Base-by-base conservation (phyloP, 1,140 invertebrate genomes). In the Drosophila truncata region DNA sequence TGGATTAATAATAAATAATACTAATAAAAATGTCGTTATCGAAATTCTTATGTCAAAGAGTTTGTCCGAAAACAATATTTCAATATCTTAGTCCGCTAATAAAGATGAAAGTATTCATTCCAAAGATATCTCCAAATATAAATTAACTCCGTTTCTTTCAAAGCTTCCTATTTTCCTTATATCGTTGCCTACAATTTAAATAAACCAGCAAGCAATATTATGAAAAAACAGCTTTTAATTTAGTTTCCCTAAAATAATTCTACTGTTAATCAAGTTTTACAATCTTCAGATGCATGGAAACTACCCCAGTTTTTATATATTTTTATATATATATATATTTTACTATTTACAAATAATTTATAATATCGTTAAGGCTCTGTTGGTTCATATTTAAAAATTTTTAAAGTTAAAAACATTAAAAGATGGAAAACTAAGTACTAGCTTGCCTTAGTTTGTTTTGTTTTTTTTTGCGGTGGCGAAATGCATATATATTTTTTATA, bases 341-440 rank as follows among this genome's bases (percentile, higher is more conserved):
- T 35, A 16, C 50, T 54, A 54, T 54, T 54, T 54, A 54, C 50
- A 54, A 54, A 54, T 54, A 54, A 54, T 54, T 54, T 54, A 54
- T 10, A 54, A 54, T 54, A 54, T 54, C 18, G 14, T 54, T 54
- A 54, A 35, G 50, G 50, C 13, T 54, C 50, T 6, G 50, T 33
- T 23, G 50, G 50, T 54, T 54, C 31, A 54, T 35, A 23, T 35
- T 16, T 35, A 16, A 35, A 31, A 54, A 5, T 35, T 35, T 10
- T 35, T 35, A 5, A 23, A 35, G 13, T 54, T 16, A 54, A 16
- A 20, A 35, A 35, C 50, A 52, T 52, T 52, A 3, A 18, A 54
- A 35, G 14, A 54, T 35, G 33, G 50, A 54, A 35, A 16, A 54
- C 18, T 33, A 52, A 52, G 16, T 6, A 27, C 1, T n/a, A 54